Evolutionary conservation across 2,797 vertebrate genomes (phyloP), one percentile per base, ranked within the genome.

Genomic region (Okamejei kenojei): DNA sequence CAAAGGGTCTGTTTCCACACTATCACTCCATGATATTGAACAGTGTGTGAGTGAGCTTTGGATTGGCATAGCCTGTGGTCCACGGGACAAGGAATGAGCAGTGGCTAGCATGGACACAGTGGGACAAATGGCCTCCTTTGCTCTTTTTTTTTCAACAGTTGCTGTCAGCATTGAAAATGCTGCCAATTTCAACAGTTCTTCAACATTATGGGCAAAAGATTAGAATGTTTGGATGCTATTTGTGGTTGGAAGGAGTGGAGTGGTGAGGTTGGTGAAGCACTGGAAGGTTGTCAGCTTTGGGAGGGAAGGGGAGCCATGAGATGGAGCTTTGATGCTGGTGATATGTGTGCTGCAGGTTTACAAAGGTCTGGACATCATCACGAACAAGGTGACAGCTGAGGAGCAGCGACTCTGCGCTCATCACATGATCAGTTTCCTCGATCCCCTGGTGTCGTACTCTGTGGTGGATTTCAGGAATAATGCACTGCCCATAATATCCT

Each of bases 381-480:
- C 99, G 68, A 99, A 99, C 94, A 99, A 99, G 95, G 98, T 98
- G 93, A 98, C 97, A 6, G 93, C 94, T 0, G 97, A 97, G 94
- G 98, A 99, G 94, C 95, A 97, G 93, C 94, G 94, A 8, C 96
- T 97, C 79, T 99, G 99, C 96, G 96, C 38, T 0, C 98, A 99
- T 95, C 99, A 99, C 96, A 99, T 99, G 98, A 98, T 99, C 96
- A 96, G 98, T 95, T 98, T 98, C 6, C 96, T 99, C 96, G 99
- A 99, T 95, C 98, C 99, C 9, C 95, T 99, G 0, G 96, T 99
- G 93, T 97, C 96, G 93, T 99, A 98, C 96, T 99, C 98, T 0
- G 98, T 99, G 94, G 97, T 98, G 94, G 98, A 99, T 96, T 99
- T 99, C 97, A 97, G 98, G 94, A 98, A 98, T 96, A 97, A 97